These are phyloP conservation scores for Diabrotica virgifera DNA, from an alignment of 1,140 invertebrate genomes.

Conservation along the genomic window DNA sequence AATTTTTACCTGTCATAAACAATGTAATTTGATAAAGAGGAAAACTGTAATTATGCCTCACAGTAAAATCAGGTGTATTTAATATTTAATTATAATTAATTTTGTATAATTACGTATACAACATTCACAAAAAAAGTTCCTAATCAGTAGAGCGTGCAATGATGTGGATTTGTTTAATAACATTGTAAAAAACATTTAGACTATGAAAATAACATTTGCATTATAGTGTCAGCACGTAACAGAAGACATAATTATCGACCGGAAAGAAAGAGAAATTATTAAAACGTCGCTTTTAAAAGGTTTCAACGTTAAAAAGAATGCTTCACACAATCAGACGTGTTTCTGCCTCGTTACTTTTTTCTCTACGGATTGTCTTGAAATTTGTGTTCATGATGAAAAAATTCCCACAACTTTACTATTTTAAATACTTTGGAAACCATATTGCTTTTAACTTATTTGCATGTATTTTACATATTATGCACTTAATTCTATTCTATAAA, in stretches of 20 bases:
- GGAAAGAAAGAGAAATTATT: slow-evolving; percentile 4
- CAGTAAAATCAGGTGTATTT: slow-evolving; percentile 23
- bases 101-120: slow-evolving; percentile 23
- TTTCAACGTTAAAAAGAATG: no score
- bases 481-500: no score
- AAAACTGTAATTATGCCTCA: slow-evolving; percentile 24
- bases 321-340: no score
- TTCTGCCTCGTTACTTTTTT: no score
- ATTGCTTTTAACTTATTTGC: no score
- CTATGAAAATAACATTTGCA: slow-evolving; percentile 25
- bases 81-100: slow-evolving; percentile 28
- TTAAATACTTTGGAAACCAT: no score
- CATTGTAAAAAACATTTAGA: slow-evolving; percentile 27
- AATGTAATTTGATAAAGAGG: slow-evolving; percentile 24
- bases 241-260: not conserved
- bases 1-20: slow-evolving; percentile 17
- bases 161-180: slow-evolving; percentile 24
- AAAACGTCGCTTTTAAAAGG: not conserved
- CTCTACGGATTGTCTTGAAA: no score
- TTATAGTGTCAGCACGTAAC: slow-evolving; percentile 15
- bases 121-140: slow-evolving; percentile 23
- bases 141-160: slow-evolving; percentile 22
- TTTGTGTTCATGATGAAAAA: no score
- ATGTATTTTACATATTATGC: no score
- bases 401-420: no score